Percentiles rank a stretch among this genome's conserved stretches.
Evolutionary conservation across 2,888 invertebrate species (phyloP).

Genomic region (Metellina segmentata): DNA sequence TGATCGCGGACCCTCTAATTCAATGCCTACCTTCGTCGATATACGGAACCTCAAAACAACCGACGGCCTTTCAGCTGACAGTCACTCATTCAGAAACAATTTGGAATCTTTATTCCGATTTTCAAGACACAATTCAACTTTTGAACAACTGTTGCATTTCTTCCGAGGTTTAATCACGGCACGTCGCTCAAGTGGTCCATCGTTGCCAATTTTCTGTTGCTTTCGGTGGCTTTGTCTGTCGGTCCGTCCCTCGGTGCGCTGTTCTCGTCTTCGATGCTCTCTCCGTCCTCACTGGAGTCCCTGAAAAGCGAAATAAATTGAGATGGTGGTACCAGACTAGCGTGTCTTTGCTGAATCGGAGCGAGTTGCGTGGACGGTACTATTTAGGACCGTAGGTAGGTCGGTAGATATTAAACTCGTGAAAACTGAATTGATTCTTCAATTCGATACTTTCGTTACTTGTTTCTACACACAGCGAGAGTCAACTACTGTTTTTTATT

Average conservation of each 20-base stretch:
- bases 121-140: no score
- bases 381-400: no score
- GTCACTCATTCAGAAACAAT: no score
- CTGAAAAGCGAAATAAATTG: not conserved
- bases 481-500: not conserved
- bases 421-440: no score
- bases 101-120: no score
- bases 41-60: no score
- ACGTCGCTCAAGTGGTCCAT: constrained; percentile 39
- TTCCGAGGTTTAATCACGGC: not conserved
- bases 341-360: not conserved
- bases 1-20: no score
- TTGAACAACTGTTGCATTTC: no score
- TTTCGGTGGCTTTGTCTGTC: not conserved
- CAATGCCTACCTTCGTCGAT: no score
- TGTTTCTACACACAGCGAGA: not conserved
- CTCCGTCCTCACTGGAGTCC: constrained; percentile 65
- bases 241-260: not conserved
- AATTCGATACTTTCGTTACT: not conserved
- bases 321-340: not conserved
- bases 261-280: constrained; percentile 42
- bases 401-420: no score
- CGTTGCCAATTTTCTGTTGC: constrained; percentile 26
- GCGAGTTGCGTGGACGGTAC: no score
- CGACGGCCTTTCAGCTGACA: no score